phyloP scores from a whole-genome alignment of 1,140 invertebrate species.

The Anoplophora glabripennis region DNA sequence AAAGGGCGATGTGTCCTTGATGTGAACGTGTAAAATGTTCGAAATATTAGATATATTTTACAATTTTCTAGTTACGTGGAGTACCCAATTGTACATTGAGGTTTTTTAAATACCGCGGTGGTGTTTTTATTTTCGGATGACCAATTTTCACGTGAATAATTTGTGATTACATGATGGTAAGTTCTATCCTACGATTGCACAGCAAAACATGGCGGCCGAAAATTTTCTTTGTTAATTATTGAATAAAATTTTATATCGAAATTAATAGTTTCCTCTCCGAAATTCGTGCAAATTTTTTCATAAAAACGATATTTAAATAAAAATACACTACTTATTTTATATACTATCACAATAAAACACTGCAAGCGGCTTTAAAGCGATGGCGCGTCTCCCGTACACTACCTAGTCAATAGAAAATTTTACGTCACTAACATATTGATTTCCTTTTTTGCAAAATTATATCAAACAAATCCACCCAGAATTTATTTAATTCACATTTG shows the following conservation, averaged over 20 bases:
- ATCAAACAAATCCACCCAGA: no score
- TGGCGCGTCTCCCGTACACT: neutral
- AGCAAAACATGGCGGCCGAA: conserved; percentile 58
- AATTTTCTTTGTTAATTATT: conserved; percentile 53
- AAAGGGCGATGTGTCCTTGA: conserved; percentile 55
- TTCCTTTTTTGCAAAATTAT: neutral
- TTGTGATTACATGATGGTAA: conserved; percentile 64
- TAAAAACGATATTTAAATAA: no score
- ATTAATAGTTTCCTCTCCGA: neutral
- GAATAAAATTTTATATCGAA: neutral
- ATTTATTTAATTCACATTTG: no score
- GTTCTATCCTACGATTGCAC: conserved; percentile 46
- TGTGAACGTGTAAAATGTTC: conserved; percentile 53
- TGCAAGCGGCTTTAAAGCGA: neutral
- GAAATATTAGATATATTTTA: conserved; percentile 54
- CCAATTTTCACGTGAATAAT: conserved; percentile 51
- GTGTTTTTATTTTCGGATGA: conserved; percentile 54
- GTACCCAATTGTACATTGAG: conserved; percentile 53
- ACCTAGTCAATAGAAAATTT: conserved; percentile 21
- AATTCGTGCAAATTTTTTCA: neutral
- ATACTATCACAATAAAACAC: no score
- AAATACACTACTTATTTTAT: no score
- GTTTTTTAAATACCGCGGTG: conserved; percentile 45
- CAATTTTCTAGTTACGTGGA: conserved; percentile 53
- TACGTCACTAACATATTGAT: conserved; percentile 23